Base-by-base conservation (phyloP, 2,888 invertebrate species). In the Apamea sordens region DNA sequence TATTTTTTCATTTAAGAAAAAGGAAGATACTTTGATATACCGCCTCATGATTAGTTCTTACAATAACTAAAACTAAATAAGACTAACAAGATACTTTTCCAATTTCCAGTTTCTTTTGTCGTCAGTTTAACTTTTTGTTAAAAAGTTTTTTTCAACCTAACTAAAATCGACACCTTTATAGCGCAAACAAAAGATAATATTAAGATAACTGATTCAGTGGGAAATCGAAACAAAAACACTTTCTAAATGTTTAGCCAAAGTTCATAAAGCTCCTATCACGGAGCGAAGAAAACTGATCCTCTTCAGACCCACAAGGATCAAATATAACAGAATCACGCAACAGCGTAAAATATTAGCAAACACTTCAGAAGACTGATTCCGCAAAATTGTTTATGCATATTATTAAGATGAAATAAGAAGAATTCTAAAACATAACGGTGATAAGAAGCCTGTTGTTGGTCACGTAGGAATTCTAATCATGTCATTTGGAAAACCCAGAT, bases 391-490 rank as follows among this genome's bases (percentile, higher is more conserved):
- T 82, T 50, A 84, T 36, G 53, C 61, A 76, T 76, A n/a, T 65
- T 82, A 44, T 24, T 8, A 18, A 32, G 6, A 70, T 53, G 50
- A 10, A 53, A 6, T 59, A 59, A n/a, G 10, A 71, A 56, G 10
- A n/a, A 76, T 84, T 74, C 65, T 36, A 13, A 63, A 79, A 71
- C 1, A 2, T 72, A 85, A 72, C 68, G 61, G 71, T 64, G 32
- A 3, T 64, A 32, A 50, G 15, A n/a, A 47, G 15, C n/a, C 6
- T 7, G 32, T 53, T 36, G 4, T 21, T 68, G 50, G 67, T 80
- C 85, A 84, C 85, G 85, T 82, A 71, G 61, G 10, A 56, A 47
- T 44, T 72, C 41, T 63, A 68, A 83, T 78, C 68, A 59, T n/a
- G 47, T 56, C 15, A 47, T 84, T 72, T 63, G 72, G 47, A 50